A percentile compares a stretch with the other conserved stretches of the same genome.
Conservation (phyloP, 1,140 invertebrate species). For the Pteromalus puparum region DNA sequence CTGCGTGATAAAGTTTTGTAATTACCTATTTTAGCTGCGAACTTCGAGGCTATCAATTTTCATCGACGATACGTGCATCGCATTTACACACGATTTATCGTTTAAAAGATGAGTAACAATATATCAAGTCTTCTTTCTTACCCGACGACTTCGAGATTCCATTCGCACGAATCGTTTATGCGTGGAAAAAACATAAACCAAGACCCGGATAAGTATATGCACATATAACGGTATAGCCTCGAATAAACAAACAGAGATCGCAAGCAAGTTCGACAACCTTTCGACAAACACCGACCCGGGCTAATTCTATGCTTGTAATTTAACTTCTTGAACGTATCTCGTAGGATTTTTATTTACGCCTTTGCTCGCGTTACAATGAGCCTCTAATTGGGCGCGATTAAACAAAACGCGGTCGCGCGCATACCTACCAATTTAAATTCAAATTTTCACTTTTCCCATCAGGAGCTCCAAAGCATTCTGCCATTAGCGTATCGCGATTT, state of each 20-base stretch:
- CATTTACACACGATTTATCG: too few species aligned
- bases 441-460: constrained; percentile 45
- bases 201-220: too few species aligned
- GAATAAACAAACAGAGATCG: constrained; percentile 13
- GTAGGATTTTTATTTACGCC: not conserved
- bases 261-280: constrained; percentile 30
- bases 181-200: too few species aligned
- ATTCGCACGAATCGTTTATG: too few species aligned
- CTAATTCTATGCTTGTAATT: constrained; percentile 31
- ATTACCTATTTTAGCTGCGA: constrained; percentile 17
- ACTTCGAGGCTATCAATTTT: constrained; percentile 5
- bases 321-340: constrained; percentile 20
- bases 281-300: not conserved
- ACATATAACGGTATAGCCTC: too few species aligned
- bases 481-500: constrained; percentile 17
- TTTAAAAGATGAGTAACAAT: too few species aligned
- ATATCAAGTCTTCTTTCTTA: too few species aligned
- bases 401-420: constrained; percentile 19
- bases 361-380: constrained; percentile 19
- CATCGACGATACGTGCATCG: not conserved
- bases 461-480: constrained; percentile 13
- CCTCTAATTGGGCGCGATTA: constrained; percentile 44
- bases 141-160: too few species aligned
- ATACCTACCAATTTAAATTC: constrained; percentile 38
- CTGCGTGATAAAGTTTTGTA: constrained; percentile 14